These are phyloP conservation scores for Calidris pygmaea DNA, from an alignment of 2,113 vertebrate genomes.

Conservation along the genomic window DNA sequence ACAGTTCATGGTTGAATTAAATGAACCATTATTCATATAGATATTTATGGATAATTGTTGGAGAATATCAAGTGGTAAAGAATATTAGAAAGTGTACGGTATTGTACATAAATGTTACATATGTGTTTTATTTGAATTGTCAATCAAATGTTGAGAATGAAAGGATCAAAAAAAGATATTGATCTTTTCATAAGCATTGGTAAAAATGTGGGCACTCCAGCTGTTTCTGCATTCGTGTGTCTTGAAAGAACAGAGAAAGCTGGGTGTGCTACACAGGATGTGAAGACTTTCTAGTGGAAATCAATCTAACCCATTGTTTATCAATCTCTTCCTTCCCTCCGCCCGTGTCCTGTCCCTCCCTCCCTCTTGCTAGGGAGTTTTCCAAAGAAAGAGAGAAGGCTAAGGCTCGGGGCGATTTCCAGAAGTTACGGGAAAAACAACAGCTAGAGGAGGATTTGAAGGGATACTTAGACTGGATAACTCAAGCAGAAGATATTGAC, in stretches of 20 bases:
- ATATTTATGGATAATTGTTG: neutral
- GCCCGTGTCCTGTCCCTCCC: neutral
- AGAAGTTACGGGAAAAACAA: slow-evolving; percentile 96
- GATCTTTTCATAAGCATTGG: neutral
- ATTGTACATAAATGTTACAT: neutral
- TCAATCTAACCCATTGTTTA: slow-evolving; percentile 51
- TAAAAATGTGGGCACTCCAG: neutral
- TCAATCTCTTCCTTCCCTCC: slow-evolving; percentile 29
- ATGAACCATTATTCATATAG: neutral
- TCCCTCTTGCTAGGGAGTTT: slow-evolving; percentile 87
- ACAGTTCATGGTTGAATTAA: neutral
- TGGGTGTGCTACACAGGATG: neutral
- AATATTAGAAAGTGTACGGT: neutral
- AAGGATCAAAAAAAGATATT: neutral
- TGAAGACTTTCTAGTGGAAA: neutral
- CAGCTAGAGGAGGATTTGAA: slow-evolving; percentile 97
- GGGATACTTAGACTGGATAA: slow-evolving; percentile 99
- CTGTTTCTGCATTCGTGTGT: neutral
- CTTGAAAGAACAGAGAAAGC: neutral
- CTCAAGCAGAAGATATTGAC: slow-evolving; percentile 98
- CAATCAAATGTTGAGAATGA: neutral
- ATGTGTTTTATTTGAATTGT: neutral
- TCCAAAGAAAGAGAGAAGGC: slow-evolving; percentile 99
- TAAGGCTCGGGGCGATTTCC: slow-evolving; percentile 96
- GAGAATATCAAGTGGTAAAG: neutral